Base-by-base conservation (phyloP, 2,113 vertebrate genomes). In the Mormyrus lacerda region DNA sequence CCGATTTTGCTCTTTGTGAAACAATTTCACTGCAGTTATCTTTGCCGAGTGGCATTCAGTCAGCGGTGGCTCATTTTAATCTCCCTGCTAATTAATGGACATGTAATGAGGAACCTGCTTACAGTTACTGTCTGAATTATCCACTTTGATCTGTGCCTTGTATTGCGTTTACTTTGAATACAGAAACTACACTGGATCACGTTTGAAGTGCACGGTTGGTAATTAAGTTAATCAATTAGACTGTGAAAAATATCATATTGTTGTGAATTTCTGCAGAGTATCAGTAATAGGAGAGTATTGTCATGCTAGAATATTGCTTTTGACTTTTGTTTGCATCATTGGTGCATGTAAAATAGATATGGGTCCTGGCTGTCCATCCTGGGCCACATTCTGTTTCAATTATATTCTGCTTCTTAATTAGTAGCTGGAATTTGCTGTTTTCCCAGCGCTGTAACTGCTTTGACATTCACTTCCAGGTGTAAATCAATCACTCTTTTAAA, bases 31-130 rank as follows among this genome's bases (percentile, higher is more conserved):
- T 87, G 90, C 89, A 73, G 90, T 89, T 90, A 8, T 3, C 87
- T 85, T 88, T 88, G 35, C 89, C 65, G 35, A 89, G 89, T 84
- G 88, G 27, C 90, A 89, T 92, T 90, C 73, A 79, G 73, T 84
- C 89, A 90, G 89, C 89, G 55, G 51, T 93, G 89, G 91, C 88
- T 93, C 90, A 90, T 88, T 94, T 92, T 91, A 93, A 92, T 94
- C 91, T 89, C 89, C 85, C 42, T 90, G 91, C 90, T 88, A 82
- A 48, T 91, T 93, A 92, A 93, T 93, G 85, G 92, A 73, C 73
- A 87, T 89, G 6, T 83, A 89, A 87, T 91, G 89, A 89, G 27
- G 79, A 85, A 91, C 69, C 24, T 90, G 91, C 89, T 91, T 88
- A 89, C 87, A 69, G 85, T 69, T 91, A 55, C 31, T 31, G 10